Conservation (phyloP, 2,797 vertebrate genomes). For the Melanotaenia trifasciata region DNA sequence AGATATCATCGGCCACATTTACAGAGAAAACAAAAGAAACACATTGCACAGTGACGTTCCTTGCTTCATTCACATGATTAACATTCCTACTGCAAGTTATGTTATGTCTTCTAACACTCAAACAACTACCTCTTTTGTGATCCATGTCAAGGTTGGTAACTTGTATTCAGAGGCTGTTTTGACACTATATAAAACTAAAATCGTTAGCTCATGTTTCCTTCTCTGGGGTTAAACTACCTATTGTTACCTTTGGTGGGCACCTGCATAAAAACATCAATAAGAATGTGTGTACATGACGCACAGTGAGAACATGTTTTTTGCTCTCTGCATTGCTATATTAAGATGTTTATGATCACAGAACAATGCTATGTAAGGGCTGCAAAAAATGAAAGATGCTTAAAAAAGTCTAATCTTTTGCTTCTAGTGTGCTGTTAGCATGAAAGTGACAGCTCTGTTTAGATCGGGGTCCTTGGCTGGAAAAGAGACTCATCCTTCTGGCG, state of each 20-base stretch:
- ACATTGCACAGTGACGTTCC: too few species aligned
- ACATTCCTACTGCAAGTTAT: not conserved
- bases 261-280: not conserved
- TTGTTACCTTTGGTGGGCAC: not conserved
- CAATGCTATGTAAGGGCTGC: not conserved
- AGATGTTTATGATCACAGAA: not conserved
- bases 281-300: not conserved
- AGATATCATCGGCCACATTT: not conserved
- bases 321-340: too few species aligned
- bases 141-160: not conserved
- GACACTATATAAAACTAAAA: not conserved
- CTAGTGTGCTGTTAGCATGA: constrained; percentile 12
- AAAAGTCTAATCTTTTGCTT: not conserved
- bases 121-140: not conserved
- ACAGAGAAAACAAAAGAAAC: too few species aligned
- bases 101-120: not conserved
- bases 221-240: not conserved
- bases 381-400: not conserved
- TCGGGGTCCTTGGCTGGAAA: constrained; percentile 21
- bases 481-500: constrained; percentile 26
- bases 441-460: constrained; percentile 38
- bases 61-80: too few species aligned
- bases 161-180: not conserved
- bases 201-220: not conserved
- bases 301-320: not conserved